Base-by-base conservation (phyloP, 2,797 vertebrate species). In the Lagocephalus sceleratus region DNA sequence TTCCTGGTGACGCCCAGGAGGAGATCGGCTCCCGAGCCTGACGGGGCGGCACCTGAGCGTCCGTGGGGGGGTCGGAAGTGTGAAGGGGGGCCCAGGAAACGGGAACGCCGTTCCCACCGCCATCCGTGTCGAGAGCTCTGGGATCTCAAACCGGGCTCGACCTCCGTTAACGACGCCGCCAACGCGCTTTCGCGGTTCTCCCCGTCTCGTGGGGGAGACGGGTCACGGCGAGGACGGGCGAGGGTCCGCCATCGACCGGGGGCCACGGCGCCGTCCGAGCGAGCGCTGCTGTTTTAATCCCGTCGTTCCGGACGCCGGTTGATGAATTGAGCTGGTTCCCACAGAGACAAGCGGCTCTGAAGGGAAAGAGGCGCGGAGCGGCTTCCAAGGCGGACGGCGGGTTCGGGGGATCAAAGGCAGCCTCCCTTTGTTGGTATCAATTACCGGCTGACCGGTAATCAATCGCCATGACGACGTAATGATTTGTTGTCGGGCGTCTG, bases 401-500 rank as follows among this genome's bases (percentile, higher is more conserved):
- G 46, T 79, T 60, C 23, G 44, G 49, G 66, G 71, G 78, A 77
- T 68, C 70, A 84, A 85, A 88, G 84, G 71, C 83, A 76, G 48
- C 66, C 54, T 82, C 53, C 63, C 82, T 89, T 89, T 89, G 81
- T 87, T 91, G 91, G 91, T 94, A 94, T 96, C 94, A 95, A 94
- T 96, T 96, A 95, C 92, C 91, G 91, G 91, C 90, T 94, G 94
- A 93, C 91, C 92, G 90, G 89, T 97, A 94, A 94, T 96, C 95
- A 94, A 95, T 96, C 84, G 88, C 78, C 90, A 82, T 91, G 89
- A 91, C 89, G 88, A 89, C 84, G 82, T 93, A 94, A 93, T 94
- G 93, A 95, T 95, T 94, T 93, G 90, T 93, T 94, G 92, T 93
- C 93, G 91, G 85, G 91, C 94, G 89, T 92, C 90, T 92, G 85